These are phyloP conservation scores for Rhabdomys pumilio DNA, from an alignment of 2,797 vertebrate species.

Conservation along the genomic window DNA sequence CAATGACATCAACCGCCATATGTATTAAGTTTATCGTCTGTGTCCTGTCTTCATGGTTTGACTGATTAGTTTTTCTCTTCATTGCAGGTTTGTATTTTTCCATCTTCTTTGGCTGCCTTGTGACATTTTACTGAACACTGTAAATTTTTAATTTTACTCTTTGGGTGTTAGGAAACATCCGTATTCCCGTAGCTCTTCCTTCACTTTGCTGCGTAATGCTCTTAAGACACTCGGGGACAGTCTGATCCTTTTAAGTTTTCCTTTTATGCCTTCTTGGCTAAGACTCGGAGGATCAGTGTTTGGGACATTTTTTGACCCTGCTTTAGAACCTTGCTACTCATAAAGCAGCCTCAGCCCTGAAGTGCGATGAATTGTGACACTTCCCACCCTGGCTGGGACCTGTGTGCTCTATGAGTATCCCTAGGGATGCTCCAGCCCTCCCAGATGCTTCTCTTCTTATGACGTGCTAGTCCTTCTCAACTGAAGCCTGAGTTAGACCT, in stretches of 20 bases:
- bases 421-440: no score
- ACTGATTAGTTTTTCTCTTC: background rate
- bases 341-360: background rate
- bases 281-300: background rate
- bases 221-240: background rate
- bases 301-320: background rate
- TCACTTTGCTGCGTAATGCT: background rate
- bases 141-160: conserved; percentile 19
- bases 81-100: background rate
- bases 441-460: background rate
- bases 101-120: background rate
- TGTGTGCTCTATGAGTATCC: background rate
- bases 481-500: background rate
- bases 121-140: conserved; percentile 8
- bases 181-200: background rate
- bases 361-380: background rate
- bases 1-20: background rate
- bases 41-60: background rate
- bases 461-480: accelerated
- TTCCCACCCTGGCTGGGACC: background rate
- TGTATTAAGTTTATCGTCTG: background rate
- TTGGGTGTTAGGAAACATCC: background rate
- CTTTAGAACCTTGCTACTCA: background rate
- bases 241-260: background rate
- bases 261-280: background rate